Percentiles rank a stretch among this genome's conserved stretches.
Evolutionary conservation across 2,797 vertebrate genomes (phyloP).

Genomic region (Oophaga sylvatica): DNA sequence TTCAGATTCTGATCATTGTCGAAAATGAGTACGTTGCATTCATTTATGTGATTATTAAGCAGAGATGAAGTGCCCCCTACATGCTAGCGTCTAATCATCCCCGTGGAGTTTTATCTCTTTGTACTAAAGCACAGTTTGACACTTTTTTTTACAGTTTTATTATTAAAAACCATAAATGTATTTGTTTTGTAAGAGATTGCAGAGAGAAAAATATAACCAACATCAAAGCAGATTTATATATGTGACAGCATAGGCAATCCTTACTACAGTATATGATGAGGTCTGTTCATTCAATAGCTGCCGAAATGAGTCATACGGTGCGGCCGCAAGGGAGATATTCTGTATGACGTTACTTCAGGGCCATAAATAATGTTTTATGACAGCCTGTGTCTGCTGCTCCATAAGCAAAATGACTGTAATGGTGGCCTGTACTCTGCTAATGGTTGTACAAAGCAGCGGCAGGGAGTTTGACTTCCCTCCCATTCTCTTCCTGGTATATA

Average conservation of each 20-base stretch:
- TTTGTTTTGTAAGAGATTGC: constrained; percentile 26
- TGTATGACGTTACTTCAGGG: neutral
- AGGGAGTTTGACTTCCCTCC: neutral
- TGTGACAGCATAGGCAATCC: neutral
- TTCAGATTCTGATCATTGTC: neutral
- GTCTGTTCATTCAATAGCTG: neutral
- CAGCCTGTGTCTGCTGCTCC: neutral
- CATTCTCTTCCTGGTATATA: neutral
- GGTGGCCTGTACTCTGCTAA: neutral
- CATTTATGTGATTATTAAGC: constrained; percentile 15
- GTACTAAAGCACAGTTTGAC: constrained; percentile 37
- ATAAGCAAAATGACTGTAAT: neutral
- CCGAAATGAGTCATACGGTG: neutral
- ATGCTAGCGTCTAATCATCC: constrained; percentile 16
- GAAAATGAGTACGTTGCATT: neutral
- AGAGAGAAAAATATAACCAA: neutral
- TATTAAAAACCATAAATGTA: constrained; percentile 30
- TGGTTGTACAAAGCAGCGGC: neutral
- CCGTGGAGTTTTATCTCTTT: constrained; percentile 23
- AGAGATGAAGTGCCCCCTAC: neutral
- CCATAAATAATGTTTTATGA: neutral
- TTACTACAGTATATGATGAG: neutral
- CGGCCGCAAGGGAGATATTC: neutral
- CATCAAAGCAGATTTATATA: neutral
- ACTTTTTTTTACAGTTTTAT: constrained; percentile 43